Conservation (phyloP, 2,113 vertebrate genomes). For the Ascaphus truei region DNA sequence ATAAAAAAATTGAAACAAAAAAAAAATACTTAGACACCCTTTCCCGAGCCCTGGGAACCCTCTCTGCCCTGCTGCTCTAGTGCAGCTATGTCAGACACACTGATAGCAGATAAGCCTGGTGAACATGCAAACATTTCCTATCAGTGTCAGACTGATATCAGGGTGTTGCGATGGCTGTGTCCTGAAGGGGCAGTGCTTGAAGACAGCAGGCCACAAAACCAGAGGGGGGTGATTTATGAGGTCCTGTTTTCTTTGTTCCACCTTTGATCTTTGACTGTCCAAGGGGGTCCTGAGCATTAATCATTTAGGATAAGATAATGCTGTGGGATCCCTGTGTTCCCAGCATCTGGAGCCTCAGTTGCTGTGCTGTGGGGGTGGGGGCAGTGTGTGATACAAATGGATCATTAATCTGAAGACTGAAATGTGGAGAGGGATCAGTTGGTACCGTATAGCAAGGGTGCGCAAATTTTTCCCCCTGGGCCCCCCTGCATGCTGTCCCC, state of each 20-base stretch:
- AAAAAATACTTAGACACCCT: no score
- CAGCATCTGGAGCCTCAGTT: background rate
- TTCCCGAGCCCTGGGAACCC: background rate
- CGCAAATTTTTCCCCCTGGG: no score
- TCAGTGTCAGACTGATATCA: constrained; percentile 12
- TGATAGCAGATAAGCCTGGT: constrained; percentile 21
- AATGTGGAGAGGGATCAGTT: no score
- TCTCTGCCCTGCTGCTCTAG: background rate
- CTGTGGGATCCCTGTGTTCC: background rate
- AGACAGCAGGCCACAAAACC: constrained; percentile 9
- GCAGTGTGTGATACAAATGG: no score
- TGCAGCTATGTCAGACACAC: constrained; percentile 8
- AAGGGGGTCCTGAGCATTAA: constrained; percentile 2
- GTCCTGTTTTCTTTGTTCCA: constrained; percentile 8
- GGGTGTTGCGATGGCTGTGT: background rate
- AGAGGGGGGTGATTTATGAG: constrained; percentile 22
- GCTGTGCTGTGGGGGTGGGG: background rate
- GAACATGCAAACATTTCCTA: constrained; percentile 30
- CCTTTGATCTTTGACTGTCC: constrained; percentile 31
- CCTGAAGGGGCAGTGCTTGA: background rate
- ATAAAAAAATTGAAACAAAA: no score
- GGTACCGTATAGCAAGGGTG: no score
- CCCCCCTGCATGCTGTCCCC: no score
- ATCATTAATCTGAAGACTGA: no score
- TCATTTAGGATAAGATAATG: constrained; percentile 12